phyloP scores from a whole-genome alignment of 2,888 invertebrate species.

The Parthenolecanium corni region DNA sequence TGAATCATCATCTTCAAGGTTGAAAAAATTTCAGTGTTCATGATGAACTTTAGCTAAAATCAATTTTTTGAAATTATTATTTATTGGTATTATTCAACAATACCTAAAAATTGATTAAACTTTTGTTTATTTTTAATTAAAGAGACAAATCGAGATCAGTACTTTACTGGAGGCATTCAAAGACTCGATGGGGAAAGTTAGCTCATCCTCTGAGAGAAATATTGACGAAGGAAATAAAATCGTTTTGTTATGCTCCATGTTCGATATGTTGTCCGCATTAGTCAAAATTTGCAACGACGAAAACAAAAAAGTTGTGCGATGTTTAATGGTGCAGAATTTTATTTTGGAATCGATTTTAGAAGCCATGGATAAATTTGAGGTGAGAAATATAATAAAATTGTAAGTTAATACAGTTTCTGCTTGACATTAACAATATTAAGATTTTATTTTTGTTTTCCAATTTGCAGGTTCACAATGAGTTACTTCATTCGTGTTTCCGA shows the following conservation, averaged over 20 bases:
- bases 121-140: slow-evolving; percentile 31
- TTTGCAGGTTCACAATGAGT: slow-evolving; percentile 4
- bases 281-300: slow-evolving; percentile 14
- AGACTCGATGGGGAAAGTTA: slow-evolving; percentile 28
- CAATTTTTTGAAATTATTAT: too few species aligned
- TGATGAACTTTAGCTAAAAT: too few species aligned
- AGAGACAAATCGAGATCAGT: slow-evolving; percentile 49
- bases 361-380: slow-evolving; percentile 18
- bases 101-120: too few species aligned
- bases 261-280: slow-evolving; percentile 19
- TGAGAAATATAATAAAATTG: background rate
- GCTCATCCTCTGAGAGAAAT: background rate
- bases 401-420: background rate
- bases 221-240: background rate
- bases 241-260: slow-evolving; percentile 6
- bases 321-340: slow-evolving; percentile 26
- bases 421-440: background rate
- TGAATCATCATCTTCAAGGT: too few species aligned
- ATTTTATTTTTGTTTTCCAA: background rate
- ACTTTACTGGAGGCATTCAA: slow-evolving; percentile 38
- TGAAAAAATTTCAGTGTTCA: too few species aligned
- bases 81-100: too few species aligned
- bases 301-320: background rate
- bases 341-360: slow-evolving; percentile 20
- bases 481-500: slow-evolving; percentile 9